These are phyloP conservation scores for Zele albiditarsus DNA, from an alignment of 2,888 invertebrate genomes.

Conservation along the genomic window DNA sequence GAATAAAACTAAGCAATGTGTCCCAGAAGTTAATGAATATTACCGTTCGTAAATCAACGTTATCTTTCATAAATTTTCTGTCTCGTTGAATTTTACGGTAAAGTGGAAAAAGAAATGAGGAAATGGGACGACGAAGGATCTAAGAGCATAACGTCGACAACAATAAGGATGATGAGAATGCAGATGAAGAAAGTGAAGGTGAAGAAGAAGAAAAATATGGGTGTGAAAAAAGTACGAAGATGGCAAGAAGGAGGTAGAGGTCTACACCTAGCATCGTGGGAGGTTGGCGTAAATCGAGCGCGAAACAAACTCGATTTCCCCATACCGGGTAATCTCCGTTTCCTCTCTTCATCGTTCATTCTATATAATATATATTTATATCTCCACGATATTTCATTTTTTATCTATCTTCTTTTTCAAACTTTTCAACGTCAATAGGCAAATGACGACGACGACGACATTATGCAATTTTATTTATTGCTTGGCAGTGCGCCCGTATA, in stretches of 20 bases:
- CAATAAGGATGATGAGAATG: constrained; percentile 17
- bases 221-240: constrained; percentile 13
- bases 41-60: constrained; percentile 53
- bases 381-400: neutral
- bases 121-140: constrained; percentile 13
- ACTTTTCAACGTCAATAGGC: constrained; percentile 1
- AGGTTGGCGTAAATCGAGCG: constrained; percentile 42
- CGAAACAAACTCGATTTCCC: constrained; percentile 44
- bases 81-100: constrained; percentile 22
- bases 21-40: constrained; percentile 51
- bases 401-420: constrained; percentile 11
- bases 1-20: constrained; percentile 30
- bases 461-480: constrained; percentile 31
- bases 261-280: constrained; percentile 11
- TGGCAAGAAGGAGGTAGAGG: constrained; percentile 1
- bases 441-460: neutral
- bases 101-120: constrained; percentile 8
- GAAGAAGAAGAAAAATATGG: constrained; percentile 27
- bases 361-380: neutral
- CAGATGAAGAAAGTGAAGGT: neutral
- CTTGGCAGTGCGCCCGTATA: constrained; percentile 12
- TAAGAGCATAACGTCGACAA: neutral
- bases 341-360: neutral
- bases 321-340: constrained; percentile 19
- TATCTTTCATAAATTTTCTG: constrained; percentile 54